Evolutionary conservation across 2,113 vertebrate genomes (phyloP).

Genomic region (Chionomys nivalis): DNA sequence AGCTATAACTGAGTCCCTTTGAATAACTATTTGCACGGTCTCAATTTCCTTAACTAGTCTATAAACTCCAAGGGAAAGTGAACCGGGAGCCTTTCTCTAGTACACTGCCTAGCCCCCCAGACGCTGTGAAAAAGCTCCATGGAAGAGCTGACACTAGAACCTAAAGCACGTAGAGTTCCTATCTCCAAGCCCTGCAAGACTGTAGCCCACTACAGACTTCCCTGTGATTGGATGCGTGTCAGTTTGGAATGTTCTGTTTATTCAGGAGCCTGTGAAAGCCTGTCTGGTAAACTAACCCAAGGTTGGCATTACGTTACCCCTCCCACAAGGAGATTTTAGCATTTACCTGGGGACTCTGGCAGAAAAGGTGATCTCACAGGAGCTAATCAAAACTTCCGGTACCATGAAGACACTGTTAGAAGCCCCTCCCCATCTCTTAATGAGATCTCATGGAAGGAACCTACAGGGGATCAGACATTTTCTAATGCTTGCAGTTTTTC

Average conservation of each 20-base stretch:
- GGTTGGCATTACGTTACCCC: slow-evolving; percentile 1
- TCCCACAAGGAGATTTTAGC: slow-evolving; percentile 3
- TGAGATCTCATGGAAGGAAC: background rate
- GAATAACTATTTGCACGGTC: slow-evolving; percentile 38
- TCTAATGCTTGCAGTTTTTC: background rate
- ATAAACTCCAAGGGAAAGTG: background rate
- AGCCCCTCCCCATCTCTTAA: background rate
- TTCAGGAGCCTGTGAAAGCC: background rate
- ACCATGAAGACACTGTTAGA: slow-evolving; percentile 16
- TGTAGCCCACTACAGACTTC: background rate
- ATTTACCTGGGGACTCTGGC: slow-evolving; percentile 46
- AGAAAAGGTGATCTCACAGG: slow-evolving; percentile 34
- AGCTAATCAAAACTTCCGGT: slow-evolving; percentile 42
- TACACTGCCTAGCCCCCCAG: background rate
- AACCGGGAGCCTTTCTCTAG: slow-evolving; percentile 2
- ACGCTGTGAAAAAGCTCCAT: background rate
- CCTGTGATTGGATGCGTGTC: background rate
- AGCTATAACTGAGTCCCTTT: slow-evolving; percentile 42
- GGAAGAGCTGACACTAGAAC: background rate
- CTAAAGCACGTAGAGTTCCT: background rate
- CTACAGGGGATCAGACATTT: background rate
- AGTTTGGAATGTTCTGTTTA: slow-evolving; percentile 4
- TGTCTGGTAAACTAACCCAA: slow-evolving; percentile 8
- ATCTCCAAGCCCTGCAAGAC: slow-evolving; percentile 11
- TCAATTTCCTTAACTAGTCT: slow-evolving; percentile 39